Base-by-base conservation (phyloP, 2,797 vertebrate genomes). In the Betta splendens region DNA sequence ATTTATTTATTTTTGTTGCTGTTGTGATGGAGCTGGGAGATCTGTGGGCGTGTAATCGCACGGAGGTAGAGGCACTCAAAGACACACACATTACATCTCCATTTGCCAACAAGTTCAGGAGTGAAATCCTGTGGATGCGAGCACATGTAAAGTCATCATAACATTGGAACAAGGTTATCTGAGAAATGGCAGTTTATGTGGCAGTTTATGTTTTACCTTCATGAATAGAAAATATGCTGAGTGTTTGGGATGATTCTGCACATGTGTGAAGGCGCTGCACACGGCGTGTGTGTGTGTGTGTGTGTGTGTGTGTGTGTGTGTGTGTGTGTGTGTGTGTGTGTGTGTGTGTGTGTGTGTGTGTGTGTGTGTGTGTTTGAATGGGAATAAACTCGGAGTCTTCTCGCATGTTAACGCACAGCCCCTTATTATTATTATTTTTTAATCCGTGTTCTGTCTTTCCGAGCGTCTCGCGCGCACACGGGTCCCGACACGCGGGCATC, bases 61-160 rank as follows among this genome's bases (percentile, higher is more conserved):
- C 85, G 80, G 80, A 89, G 87, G 87, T 86, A 87, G 80, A 89
- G 77, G 82, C 83, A 83, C 84, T 81, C 63, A 22, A 61, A 83
- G 64, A 80, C 68, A 74, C 73, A 87, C 81, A 86, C 86, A 81
- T 84, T 80, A 78, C 85, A 69, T 86, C 77, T 77, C 69, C 6
- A 53, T 48, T 80, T 85, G 87, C 85, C 89, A 90, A 85, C 86
- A 85, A 87, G 87, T 89, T 89, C 86, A 89, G 85, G 79, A 90
- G 85, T 78, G 83, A 84, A 82, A 89, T 85, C 85, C 88, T 80
- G 86, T 65, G 83, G 85, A 81, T 87, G 80, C 64, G 78, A 89
- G 86, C 87, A 84, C 85, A 86, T 87, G 86, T 85, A 89, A 88
- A 87, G 85, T 90, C 87, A 85, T 90, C 87, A 88, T 83, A 87